A percentile compares a stretch with the other conserved stretches of the same genome.
These are phyloP conservation scores for Saguinus imperator DNA, from an alignment of 2,113 vertebrate genomes.

Conservation along the genomic window DNA sequence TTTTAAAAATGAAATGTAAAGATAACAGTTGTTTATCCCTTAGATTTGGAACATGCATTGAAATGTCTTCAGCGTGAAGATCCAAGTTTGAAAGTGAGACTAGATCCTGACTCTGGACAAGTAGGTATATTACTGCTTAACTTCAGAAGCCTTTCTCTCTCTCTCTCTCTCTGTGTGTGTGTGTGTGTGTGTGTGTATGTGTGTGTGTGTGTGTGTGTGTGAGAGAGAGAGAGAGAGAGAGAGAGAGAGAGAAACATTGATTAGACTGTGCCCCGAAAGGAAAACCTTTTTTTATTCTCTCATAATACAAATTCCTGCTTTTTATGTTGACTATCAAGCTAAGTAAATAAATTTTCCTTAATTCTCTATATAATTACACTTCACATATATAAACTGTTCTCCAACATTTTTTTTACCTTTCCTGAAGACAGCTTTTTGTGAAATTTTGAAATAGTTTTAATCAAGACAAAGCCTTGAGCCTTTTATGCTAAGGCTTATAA, in stretches of 20 bases:
- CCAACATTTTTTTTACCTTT: background rate
- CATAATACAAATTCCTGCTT: background rate
- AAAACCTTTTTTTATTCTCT: background rate
- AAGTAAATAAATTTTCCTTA: background rate
- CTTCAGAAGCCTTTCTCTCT: background rate
- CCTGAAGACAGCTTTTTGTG: background rate
- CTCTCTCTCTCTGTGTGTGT: too few relatives aligned
- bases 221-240: background rate
- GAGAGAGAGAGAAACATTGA: background rate
- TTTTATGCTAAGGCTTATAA: background rate
- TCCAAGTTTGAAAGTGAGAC: conserved; percentile 90
- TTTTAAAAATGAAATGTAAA: conserved; percentile 15
- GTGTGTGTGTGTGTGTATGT: too few relatives aligned
- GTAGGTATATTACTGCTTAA: conserved; percentile 73
- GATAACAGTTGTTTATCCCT: conserved; percentile 43
- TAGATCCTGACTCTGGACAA: conserved; percentile 89
- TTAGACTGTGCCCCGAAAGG: background rate
- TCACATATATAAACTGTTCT: background rate
- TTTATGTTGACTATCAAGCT: conserved; percentile 19
- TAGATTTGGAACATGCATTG: conserved; percentile 95
- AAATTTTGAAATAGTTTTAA: conserved; percentile 35
- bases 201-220: too few relatives aligned
- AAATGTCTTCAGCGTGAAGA: conserved; percentile 96
- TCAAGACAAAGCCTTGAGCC: background rate
- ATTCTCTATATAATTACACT: conserved; percentile 16